These are phyloP conservation scores for Grammatotria lemairii DNA, from an alignment of 2,113 vertebrate genomes.

Conservation along the genomic window DNA sequence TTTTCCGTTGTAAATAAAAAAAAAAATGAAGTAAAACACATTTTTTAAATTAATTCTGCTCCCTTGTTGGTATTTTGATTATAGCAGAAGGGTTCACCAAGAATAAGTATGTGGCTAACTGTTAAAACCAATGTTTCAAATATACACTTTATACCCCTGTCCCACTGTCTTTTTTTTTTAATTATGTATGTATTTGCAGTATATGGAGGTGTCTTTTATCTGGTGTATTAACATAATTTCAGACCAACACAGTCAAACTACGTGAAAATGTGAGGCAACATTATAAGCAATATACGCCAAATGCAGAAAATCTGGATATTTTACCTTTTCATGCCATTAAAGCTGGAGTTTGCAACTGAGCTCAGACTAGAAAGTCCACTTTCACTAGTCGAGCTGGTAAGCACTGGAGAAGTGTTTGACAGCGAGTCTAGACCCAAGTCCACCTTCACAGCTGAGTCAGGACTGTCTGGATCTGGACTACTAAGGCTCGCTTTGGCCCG, in stretches of 20 bases:
- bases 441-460: slow-evolving; percentile 72
- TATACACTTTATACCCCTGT: neutral
- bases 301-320: neutral
- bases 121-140: neutral
- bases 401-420: slow-evolving; percentile 67
- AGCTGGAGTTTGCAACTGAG: slow-evolving; percentile 64
- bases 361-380: slow-evolving; percentile 78
- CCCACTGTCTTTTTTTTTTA: neutral
- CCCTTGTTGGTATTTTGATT: neutral
- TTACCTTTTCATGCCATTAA: slow-evolving; percentile 63
- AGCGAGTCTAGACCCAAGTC: slow-evolving; percentile 69
- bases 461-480: slow-evolving; percentile 78
- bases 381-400: slow-evolving; percentile 74
- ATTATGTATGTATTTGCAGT: neutral
- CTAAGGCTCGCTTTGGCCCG: slow-evolving; percentile 78
- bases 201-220: neutral
- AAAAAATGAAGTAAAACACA: neutral
- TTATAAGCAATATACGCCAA: neutral
- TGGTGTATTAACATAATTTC: neutral
- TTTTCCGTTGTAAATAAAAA: neutral
- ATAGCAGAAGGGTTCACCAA: neutral
- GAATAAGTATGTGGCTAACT: neutral
- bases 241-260: neutral
- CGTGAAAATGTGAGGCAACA: neutral
- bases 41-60: neutral